Conservation (phyloP, 2,888 invertebrate species). For the Nematopogon swammerdamellus region DNA sequence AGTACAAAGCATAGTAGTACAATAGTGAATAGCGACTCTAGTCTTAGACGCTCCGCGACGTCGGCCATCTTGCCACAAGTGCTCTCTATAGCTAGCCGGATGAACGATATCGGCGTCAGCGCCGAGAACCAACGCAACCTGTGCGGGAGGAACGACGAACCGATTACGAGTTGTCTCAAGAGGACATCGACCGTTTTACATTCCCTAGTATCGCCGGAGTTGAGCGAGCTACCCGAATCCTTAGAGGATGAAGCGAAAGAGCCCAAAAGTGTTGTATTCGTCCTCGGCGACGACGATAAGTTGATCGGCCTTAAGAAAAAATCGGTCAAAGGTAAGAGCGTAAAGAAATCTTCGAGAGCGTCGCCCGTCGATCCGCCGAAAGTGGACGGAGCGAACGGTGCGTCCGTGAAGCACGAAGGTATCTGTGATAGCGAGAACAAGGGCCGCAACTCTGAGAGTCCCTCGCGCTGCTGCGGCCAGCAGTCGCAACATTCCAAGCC, state of each 20-base stretch:
- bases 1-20: neutral
- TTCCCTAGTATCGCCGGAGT: slow-evolving; percentile 15
- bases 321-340: slow-evolving; percentile 35
- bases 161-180: slow-evolving; percentile 21
- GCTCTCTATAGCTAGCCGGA: neutral
- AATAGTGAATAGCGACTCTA: too few relatives aligned
- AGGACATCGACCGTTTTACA: slow-evolving; percentile 30
- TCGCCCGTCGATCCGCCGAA: slow-evolving; percentile 21
- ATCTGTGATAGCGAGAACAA: slow-evolving; percentile 18
- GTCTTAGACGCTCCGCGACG: neutral
- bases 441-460: slow-evolving; percentile 22
- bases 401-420: slow-evolving; percentile 13
- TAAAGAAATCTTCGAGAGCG: slow-evolving; percentile 37
- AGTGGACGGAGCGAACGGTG: slow-evolving; percentile 12
- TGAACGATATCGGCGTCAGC: too few relatives aligned
- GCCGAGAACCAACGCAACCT: too few relatives aligned
- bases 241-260: slow-evolving; percentile 29
- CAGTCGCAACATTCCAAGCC: slow-evolving; percentile 57
- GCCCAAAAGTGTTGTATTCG: slow-evolving; percentile 60
- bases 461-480: slow-evolving; percentile 45
- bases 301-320: slow-evolving; percentile 62
- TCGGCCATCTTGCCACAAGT: neutral
- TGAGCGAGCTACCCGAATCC: slow-evolving; percentile 28
- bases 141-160: slow-evolving; percentile 14
- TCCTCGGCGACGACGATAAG: slow-evolving; percentile 68